These are phyloP conservation scores for Anastrepha obliqua DNA, from an alignment of 1,140 invertebrate species.

Conservation along the genomic window DNA sequence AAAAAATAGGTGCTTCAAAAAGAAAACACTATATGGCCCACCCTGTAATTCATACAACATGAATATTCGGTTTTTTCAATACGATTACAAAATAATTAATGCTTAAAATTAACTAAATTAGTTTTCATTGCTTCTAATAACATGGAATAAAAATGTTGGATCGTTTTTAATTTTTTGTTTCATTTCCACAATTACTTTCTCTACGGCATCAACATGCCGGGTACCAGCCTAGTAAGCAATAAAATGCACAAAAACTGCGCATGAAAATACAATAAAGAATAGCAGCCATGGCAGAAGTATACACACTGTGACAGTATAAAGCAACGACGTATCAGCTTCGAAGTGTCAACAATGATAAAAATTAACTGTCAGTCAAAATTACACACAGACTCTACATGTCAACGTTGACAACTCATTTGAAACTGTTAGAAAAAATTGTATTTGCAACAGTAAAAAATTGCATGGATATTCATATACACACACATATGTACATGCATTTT, in stretches of 20 bases:
- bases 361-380: constrained; percentile 23
- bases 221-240: too few species aligned
- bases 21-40: too few species aligned
- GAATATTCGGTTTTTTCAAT: too few species aligned
- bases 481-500: background rate
- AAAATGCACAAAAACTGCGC: background rate
- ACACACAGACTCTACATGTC: background rate
- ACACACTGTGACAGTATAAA: background rate
- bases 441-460: background rate
- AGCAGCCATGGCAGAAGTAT: background rate
- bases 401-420: background rate
- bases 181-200: background rate
- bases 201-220: background rate
- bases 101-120: too few species aligned
- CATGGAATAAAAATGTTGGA: background rate
- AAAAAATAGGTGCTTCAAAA: too few species aligned
- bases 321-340: background rate
- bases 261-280: background rate
- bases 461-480: background rate
- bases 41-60: too few species aligned
- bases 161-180: background rate
- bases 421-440: background rate
- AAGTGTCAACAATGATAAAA: background rate
- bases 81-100: too few species aligned
- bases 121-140: background rate